Percentiles rank a stretch among this genome's conserved stretches.
Evolutionary conservation across 2,797 vertebrate genomes (phyloP).

Genomic region (Vireo griseus): DNA sequence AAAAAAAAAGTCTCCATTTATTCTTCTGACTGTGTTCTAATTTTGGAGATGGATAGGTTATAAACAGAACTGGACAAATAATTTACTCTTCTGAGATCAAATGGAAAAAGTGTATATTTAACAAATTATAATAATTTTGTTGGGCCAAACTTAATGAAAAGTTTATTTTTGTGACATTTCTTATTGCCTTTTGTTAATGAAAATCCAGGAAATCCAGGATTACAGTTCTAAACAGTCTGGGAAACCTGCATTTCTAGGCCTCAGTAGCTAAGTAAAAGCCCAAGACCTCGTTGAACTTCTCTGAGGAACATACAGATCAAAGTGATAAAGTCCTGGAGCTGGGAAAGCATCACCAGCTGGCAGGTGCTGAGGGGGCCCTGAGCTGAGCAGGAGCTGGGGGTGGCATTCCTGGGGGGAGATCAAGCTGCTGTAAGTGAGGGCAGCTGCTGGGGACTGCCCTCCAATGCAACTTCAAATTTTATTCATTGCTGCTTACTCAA

Average conservation of each 20-base stretch:
- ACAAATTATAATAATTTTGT: not conserved
- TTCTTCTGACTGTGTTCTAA: not conserved
- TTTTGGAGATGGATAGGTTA: not conserved
- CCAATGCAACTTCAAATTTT: not conserved
- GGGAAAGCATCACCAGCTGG: not conserved
- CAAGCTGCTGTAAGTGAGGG: not conserved
- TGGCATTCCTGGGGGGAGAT: not conserved
- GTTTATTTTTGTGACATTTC: not conserved
- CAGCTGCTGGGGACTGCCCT: not conserved
- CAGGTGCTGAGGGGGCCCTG: accelerated
- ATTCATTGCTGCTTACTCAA: not conserved
- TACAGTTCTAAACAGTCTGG: not conserved
- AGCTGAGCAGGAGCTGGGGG: not conserved
- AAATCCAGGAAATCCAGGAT: not conserved
- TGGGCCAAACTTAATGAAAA: not conserved
- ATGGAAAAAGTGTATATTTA: not conserved
- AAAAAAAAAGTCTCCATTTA: not conserved
- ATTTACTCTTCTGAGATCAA: not conserved
- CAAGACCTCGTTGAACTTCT: not conserved
- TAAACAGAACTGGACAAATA: not conserved
- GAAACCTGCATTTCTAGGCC: not conserved
- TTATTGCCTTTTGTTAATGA: not conserved
- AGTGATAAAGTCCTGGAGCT: not conserved
- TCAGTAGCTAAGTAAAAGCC: not conserved
- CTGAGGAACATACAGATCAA: not conserved